These are phyloP conservation scores for Tenthredo mesomela DNA, from an alignment of 2,888 invertebrate genomes.

Conservation along the genomic window DNA sequence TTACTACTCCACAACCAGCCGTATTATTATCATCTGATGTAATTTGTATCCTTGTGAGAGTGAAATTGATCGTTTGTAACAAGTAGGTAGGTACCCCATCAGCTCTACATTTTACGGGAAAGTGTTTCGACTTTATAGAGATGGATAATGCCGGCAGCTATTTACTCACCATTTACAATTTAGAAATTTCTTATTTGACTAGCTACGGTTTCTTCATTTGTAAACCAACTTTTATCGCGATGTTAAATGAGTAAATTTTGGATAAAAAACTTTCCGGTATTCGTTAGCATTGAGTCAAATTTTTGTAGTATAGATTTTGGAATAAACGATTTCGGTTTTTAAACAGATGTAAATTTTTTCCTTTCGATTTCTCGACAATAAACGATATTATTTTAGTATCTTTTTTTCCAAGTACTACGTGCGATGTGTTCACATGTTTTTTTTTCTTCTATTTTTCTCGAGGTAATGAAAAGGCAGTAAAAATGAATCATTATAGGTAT, in stretches of 20 bases:
- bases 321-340: too few species aligned
- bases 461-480: too few species aligned
- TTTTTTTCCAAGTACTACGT: neutral
- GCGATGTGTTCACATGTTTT: too few species aligned
- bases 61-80: conserved; percentile 24
- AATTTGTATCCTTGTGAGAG: neutral
- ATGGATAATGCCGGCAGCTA: conserved; percentile 18
- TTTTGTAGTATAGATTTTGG: too few species aligned
- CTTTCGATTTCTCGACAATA: neutral
- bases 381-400: neutral
- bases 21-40: conserved; percentile 27
- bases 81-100: neutral
- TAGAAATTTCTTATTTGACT: neutral
- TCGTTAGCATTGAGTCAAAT: too few species aligned
- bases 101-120: conserved; percentile 25
- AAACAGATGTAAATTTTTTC: neutral
- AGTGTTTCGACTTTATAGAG: neutral
- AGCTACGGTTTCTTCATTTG: neutral
- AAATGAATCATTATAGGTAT: too few species aligned
- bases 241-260: neutral
- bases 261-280: neutral
- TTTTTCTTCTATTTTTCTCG: too few species aligned
- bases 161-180: conserved; percentile 14
- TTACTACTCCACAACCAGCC: neutral
- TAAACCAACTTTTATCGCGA: neutral